These are phyloP conservation scores for Morpho achilles DNA, from an alignment of 2,888 invertebrate species.

Conservation along the genomic window DNA sequence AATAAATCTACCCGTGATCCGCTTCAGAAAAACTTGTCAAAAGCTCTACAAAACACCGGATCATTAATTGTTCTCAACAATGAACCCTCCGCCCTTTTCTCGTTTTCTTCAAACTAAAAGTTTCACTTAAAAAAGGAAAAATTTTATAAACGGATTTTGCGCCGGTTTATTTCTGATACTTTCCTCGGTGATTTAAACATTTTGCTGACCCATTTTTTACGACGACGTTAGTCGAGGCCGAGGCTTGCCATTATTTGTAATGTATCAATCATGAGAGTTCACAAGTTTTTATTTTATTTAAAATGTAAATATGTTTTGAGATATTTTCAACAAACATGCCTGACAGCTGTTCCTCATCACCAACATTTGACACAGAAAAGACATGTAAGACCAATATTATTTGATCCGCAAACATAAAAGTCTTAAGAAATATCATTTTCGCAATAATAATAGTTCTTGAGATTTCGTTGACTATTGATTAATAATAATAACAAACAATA, in stretches of 20 bases:
- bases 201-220: constrained; percentile 7
- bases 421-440: too few species aligned
- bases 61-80: constrained; percentile 13
- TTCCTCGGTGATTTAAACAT: constrained; percentile 1
- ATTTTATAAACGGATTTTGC: not conserved
- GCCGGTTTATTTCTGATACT: constrained; percentile 3
- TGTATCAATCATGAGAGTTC: too few species aligned
- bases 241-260: not conserved
- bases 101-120: constrained; percentile 10
- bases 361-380: too few species aligned
- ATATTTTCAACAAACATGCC: too few species aligned
- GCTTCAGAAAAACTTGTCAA: not conserved
- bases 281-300: not conserved
- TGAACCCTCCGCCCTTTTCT: constrained; percentile 10
- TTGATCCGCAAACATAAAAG: too few species aligned
- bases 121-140: constrained; percentile 1
- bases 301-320: not conserved
- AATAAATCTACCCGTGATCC: not conserved
- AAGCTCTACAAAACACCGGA: constrained; percentile 8
- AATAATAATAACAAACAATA: too few species aligned
- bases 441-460: too few species aligned
- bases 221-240: not conserved
- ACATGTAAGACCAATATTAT: too few species aligned
- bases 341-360: too few species aligned
- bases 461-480: too few species aligned